Conservation (phyloP, 2,888 invertebrate species). For the Chorisops tibialis region DNA sequence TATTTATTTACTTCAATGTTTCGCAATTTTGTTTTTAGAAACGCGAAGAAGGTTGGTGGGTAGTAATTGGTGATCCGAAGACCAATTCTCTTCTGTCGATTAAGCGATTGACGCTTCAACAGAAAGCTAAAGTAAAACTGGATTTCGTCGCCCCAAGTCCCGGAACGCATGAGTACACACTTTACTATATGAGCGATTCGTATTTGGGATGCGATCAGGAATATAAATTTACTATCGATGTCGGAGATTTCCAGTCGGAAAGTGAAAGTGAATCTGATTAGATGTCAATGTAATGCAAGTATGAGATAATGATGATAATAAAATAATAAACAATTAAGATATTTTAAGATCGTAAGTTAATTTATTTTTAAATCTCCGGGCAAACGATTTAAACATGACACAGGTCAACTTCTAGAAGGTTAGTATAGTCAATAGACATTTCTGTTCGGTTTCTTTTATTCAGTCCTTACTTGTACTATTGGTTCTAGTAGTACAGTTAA, state of each 20-base stretch:
- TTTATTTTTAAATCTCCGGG: no score
- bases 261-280: slow-evolving; percentile 59
- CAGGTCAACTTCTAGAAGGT: no score
- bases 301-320: no score
- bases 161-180: slow-evolving; percentile 84
- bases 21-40: slow-evolving; percentile 59
- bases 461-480: no score
- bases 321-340: not conserved
- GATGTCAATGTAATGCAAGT: slow-evolving; percentile 27
- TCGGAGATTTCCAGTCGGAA: slow-evolving; percentile 70
- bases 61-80: slow-evolving; percentile 96
- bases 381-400: no score
- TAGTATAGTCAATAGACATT: no score
- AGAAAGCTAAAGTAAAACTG: slow-evolving; percentile 75
- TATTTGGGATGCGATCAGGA: slow-evolving; percentile 99
- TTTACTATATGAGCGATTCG: slow-evolving; percentile 99
- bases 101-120: slow-evolving; percentile 91
- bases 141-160: slow-evolving; percentile 86
- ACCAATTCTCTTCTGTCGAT: slow-evolving; percentile 93
- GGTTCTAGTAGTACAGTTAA: no score
- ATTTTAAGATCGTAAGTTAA: no score
- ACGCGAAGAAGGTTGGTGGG: slow-evolving; percentile 95
- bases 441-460: no score
- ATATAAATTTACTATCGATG: slow-evolving; percentile 86
- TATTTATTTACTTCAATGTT: not conserved